These are phyloP conservation scores for Adrianichthys oophorus DNA, from an alignment of 2,797 vertebrate species.

Conservation along the genomic window DNA sequence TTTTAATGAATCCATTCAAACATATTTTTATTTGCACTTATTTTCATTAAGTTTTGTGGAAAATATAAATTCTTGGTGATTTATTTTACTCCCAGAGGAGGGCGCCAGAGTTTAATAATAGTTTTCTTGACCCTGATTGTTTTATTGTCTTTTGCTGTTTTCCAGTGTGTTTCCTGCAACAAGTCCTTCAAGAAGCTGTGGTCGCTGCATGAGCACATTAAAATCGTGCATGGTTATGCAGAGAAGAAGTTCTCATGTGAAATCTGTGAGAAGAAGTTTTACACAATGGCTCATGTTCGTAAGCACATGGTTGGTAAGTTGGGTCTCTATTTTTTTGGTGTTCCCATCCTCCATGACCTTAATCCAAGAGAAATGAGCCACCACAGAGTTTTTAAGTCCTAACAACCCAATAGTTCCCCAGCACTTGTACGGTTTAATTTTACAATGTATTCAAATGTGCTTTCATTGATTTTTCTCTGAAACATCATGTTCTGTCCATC, in stretches of 20 bases:
- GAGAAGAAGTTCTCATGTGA: slow-evolving; percentile 99
- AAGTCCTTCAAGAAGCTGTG: slow-evolving; percentile 99
- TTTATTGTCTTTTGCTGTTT: not conserved
- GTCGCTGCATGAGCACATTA: slow-evolving; percentile 98
- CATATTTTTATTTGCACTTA: too few species aligned
- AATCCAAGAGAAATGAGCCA: too few species aligned
- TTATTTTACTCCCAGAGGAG: slow-evolving; percentile 59
- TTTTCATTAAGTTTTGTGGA: too few species aligned
- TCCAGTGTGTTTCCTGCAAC: slow-evolving; percentile 95
- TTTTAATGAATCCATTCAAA: too few species aligned
- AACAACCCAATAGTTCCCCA: too few species aligned
- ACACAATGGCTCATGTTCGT: slow-evolving; percentile 97
- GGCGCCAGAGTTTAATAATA: slow-evolving; percentile 45
- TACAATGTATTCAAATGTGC: too few species aligned
- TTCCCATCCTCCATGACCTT: not conserved
- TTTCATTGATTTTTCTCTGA: too few species aligned
- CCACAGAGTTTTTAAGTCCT: not conserved
- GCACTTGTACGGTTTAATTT: too few species aligned
- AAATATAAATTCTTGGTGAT: not conserved
- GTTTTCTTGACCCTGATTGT: not conserved
- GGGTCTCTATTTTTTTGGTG: not conserved
- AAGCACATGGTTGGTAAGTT: slow-evolving; percentile 99
- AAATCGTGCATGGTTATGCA: slow-evolving; percentile 96
- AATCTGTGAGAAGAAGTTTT: slow-evolving; percentile 99
- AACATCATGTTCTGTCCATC: too few species aligned